Evolutionary conservation across 2,113 vertebrate genomes (phyloP).

Genomic region (Spea multiplicata): DNA sequence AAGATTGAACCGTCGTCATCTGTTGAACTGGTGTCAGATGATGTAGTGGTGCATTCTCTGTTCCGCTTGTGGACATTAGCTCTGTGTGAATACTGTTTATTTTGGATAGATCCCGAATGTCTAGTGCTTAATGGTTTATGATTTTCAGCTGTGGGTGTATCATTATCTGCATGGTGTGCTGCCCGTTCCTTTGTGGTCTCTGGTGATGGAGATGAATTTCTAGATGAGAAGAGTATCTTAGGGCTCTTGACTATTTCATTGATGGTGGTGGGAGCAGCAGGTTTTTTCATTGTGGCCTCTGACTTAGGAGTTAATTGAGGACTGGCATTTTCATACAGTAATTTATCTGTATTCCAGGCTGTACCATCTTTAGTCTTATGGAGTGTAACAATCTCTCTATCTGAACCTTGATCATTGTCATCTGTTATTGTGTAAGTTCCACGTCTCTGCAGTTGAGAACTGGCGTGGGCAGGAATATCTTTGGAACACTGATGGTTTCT

Average conservation of each 20-base stretch:
- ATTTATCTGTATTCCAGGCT: background rate
- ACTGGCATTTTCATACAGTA: background rate
- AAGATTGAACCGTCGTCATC: conserved; percentile 23
- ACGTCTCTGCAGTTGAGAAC: background rate
- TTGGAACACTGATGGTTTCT: background rate
- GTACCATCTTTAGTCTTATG: background rate
- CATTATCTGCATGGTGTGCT: background rate
- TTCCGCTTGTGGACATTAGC: background rate
- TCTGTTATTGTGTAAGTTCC: background rate
- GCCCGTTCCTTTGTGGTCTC: background rate
- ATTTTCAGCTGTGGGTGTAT: background rate
- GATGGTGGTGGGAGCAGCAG: background rate
- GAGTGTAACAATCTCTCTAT: background rate
- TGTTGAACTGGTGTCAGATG: background rate
- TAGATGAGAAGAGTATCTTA: conserved; percentile 2
- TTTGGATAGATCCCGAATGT: background rate
- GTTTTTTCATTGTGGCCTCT: background rate
- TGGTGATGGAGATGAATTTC: background rate
- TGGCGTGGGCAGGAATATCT: background rate
- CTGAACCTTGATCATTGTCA: background rate
- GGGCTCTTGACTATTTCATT: conserved; percentile 3
- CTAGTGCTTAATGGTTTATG: background rate
- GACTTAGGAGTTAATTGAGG: background rate
- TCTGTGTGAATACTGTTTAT: background rate
- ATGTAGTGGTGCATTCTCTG: background rate